Base-by-base conservation (phyloP, 1,140 invertebrate genomes). In the Zaprionus vittiger region DNA sequence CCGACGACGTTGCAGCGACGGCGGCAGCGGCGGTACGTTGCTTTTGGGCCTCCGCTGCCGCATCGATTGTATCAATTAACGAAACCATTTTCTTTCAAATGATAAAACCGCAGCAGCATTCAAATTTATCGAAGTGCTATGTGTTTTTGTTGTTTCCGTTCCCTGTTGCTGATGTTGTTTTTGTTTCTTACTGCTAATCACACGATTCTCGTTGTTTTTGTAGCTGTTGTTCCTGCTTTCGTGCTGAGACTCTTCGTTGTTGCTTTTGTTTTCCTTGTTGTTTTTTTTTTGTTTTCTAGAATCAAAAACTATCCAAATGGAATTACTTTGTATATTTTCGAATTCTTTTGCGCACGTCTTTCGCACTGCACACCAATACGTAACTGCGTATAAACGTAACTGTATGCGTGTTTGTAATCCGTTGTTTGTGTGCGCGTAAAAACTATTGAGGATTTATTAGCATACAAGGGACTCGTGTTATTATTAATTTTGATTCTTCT, bases 1-100 rank as follows among this genome's bases (percentile, higher is more conserved):
- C 41, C 14, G 64, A 38, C 24, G 65, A 57, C 26, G 72, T 59
- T 54, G 59, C 28, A 24, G 73, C 54, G 7, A 38, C 56, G 17
- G 71, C 71, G 72, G 76, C 73, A 69, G 63, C 75, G 71, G 66
- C 60, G 60, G 56, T 63, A 22, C 79, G 77, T 69, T 81, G 86
- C 57, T 91, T 91, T 59, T 81, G 80, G n/a, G 77, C 80, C 73
- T 77, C 76, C 52, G 70, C 80, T 67, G 84, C 81, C 70, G 89
- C 81, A 67, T 91, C 81, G 70, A 89, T 85, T 72, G 76, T 90
- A 64, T 81, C 80, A 83, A 91, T 90, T 80, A 91, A 83, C 54
- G 89, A 91, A 79, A 91, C 89, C 89, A 91, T 91, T 91, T 83
- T 91, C 73, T 79, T 76, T 64, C 7, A 60, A 81, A 62, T 80